A percentile compares a stretch with the other conserved stretches of the same genome.
phyloP scores from a whole-genome alignment of 2,888 invertebrate species.

The Listrodromus nycthemerus region DNA sequence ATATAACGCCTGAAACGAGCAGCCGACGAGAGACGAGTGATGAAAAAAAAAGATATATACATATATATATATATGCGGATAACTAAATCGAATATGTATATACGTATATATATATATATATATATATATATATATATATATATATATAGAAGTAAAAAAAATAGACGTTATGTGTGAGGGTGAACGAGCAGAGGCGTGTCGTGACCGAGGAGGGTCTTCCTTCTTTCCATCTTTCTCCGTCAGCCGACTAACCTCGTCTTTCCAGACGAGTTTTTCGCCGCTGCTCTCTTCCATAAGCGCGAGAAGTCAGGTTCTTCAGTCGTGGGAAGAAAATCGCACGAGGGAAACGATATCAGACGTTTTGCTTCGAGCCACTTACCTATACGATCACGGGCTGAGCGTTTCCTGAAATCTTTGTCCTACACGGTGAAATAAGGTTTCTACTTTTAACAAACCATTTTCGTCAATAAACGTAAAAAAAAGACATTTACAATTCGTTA shows the following conservation, averaged over 20 bases:
- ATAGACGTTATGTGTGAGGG: conserved; percentile 37
- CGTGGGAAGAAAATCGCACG: conserved; percentile 77
- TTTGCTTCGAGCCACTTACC: conserved; percentile 22
- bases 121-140: conserved; percentile 2
- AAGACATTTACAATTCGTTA: background rate
- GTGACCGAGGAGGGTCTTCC: conserved; percentile 54
- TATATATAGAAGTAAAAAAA: conserved; percentile 51
- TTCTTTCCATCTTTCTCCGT: conserved; percentile 42
- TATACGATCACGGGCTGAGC: background rate
- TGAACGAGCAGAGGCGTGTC: conserved; percentile 45
- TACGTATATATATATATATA: conserved; percentile 16
- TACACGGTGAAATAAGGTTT: background rate
- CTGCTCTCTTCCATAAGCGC: conserved; percentile 56
- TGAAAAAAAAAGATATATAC: conserved; percentile 52
- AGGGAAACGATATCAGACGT: conserved; percentile 53
- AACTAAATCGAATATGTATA: conserved; percentile 17
- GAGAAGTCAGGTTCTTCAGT: conserved; percentile 72
- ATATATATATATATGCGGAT: background rate
- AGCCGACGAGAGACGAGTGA: conserved; percentile 66
- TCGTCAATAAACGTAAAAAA: background rate
- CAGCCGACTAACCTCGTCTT: conserved; percentile 62
- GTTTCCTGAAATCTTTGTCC: conserved; percentile 9
- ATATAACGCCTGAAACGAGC: conserved; percentile 62
- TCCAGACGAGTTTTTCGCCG: conserved; percentile 79
- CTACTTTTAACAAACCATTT: background rate